Evolutionary conservation across 2,888 invertebrate genomes (phyloP).

Genomic region (Mythimna loreyi): DNA sequence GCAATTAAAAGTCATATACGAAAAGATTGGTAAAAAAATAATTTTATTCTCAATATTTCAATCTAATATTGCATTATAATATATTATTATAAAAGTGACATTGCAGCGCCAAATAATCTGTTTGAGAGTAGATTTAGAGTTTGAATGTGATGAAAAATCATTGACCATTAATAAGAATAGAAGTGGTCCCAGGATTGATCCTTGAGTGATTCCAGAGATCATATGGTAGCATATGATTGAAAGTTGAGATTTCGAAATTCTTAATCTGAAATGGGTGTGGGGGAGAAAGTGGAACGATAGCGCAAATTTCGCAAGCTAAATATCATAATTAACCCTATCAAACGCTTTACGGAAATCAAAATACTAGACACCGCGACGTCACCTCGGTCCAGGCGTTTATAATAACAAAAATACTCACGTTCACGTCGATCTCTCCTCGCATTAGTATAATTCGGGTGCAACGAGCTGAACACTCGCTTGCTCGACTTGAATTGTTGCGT

Average conservation of each 20-base stretch:
- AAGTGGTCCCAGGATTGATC: neutral
- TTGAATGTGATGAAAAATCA: neutral
- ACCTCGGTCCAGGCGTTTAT: neutral
- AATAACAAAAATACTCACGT: conserved; percentile 70
- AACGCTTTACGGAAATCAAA: neutral
- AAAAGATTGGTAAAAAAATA: too few species aligned
- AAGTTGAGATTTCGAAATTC: neutral
- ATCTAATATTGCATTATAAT: neutral
- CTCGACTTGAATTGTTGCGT: conserved; percentile 99
- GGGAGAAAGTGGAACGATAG: too few species aligned
- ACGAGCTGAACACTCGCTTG: conserved; percentile 96
- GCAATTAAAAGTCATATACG: neutral
- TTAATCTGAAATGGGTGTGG: neutral
- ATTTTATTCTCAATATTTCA: neutral
- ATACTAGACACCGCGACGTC: neutral
- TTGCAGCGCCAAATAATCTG: neutral
- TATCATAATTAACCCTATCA: neutral
- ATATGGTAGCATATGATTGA: too few species aligned
- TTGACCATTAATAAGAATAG: neutral
- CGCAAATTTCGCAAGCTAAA: neutral
- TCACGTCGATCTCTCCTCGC: conserved; percentile 74
- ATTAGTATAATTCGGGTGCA: conserved; percentile 82
- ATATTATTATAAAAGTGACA: too few species aligned
- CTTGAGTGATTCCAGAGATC: neutral
- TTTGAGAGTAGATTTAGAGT: neutral